Evolutionary conservation across 2,888 invertebrate genomes (phyloP).

Genomic region (Macrosiphum euphorbiae): DNA sequence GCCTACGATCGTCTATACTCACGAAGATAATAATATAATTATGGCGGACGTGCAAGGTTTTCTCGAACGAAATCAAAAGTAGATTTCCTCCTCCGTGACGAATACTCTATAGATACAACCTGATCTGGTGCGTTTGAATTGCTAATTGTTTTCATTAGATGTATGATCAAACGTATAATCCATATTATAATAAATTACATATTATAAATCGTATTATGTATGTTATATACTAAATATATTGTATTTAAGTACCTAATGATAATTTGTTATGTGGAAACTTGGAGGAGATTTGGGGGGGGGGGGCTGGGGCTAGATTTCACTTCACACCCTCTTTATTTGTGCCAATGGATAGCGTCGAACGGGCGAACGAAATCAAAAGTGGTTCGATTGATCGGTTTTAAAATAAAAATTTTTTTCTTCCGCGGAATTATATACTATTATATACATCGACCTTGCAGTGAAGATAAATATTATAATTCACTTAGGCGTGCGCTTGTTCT

Average conservation of each 20-base stretch:
- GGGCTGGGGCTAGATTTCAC: neutral
- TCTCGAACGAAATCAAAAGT: neutral
- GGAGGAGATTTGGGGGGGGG: neutral
- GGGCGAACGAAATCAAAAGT: conserved; percentile 4
- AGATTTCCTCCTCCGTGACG: neutral
- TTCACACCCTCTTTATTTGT: neutral
- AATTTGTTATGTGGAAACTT: neutral
- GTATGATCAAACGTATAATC: neutral
- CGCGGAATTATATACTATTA: neutral
- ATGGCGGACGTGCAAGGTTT: neutral
- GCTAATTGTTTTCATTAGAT: neutral
- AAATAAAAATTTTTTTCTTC: neutral
- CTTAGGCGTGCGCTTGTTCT: neutral
- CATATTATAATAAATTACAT: neutral
- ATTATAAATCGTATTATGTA: neutral
- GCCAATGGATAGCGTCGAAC: neutral
- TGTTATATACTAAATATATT: neutral
- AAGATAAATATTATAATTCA: neutral
- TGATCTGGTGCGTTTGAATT: neutral
- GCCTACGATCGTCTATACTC: neutral
- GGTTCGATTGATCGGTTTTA: neutral
- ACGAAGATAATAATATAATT: neutral
- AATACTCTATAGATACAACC: neutral
- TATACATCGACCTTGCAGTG: neutral
- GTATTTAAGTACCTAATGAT: neutral